Base-by-base conservation (phyloP, 64 coral and sea anemone species). In the Acropora yongei region DNA sequence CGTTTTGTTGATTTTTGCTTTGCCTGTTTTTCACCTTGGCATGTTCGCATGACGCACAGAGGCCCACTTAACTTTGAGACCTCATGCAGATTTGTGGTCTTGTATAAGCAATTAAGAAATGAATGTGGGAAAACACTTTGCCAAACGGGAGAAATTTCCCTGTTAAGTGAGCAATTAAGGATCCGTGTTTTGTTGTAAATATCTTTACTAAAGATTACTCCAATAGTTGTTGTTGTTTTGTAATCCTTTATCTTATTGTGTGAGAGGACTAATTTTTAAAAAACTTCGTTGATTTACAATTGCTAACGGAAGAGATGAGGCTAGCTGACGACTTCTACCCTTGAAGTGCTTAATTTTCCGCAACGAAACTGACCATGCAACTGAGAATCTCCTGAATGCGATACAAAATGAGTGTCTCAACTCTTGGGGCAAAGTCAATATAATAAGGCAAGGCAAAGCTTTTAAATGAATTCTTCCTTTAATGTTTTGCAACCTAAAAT, bases 391-490 rank as follows among this genome's bases (percentile, higher is more conserved):
- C 30, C 30, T 30, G 30, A 30, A 30, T 14, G 13, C 14, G 6
- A 4, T 45, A 68, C 16, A 67, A 78, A 78, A 47, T 78, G 7
- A 13, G 48, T n/a, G 41, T 9, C 6, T 85, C 49, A 68, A 6
- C 65, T 40, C 60, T 49, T 1, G 43, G 50, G 50, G 79, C 51
- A 81, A 42, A 85, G 45, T 68, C 18, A 71, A 85, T 85, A 39
- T 68, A 45, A 85, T 69, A 0, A 49, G 69, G 18, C 44, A 67
- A 58, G 30, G 44, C 43, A 49, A 85, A 72, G 61, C 63, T 71
- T 68, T 85, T 85, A 85, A 85, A 20, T 85, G 82, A 85, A 85
- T 85, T 85, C 82, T 85, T 85, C 49, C 82, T 8, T 71, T 85
- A 68, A 65, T 71, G 65, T 16, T 43, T 47, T 85, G 17, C 8